Evolutionary conservation across 2,888 invertebrate genomes (phyloP), one percentile per base, ranked within the genome.

Genomic region (Strigamia maritima): DNA sequence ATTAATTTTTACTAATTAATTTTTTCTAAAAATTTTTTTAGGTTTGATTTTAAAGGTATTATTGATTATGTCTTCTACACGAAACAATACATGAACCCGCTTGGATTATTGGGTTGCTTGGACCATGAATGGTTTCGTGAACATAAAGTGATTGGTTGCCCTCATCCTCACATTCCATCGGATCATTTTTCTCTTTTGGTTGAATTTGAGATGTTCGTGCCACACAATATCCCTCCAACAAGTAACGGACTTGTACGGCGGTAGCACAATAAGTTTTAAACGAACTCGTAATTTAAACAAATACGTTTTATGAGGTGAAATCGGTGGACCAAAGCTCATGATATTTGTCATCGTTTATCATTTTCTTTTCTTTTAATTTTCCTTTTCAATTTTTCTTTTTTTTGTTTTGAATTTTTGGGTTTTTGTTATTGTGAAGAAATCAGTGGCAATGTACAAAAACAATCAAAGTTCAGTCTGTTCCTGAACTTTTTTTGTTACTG

Each of bases 31-130:
- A n/a, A 31, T 70, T 35, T 28, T 84, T 90, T 65, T 90, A 96
- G 95, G 85, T 97, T 95, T 88, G 98, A 99, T 87, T 99, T 99
- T 89, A 97, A 98, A 88, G 99, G 98, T 83, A 96, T 98, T 86
- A 99, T 99, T 86, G 99, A 99, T 89, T 99, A 99, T 90, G 97
- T 99, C 87, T 98, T 99, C 90, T 97, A 95, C 87, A 95, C 97
- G 82, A 94, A 95, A 86, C 93, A 94, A 86, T 93, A 94, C 85
- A 95, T 99, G 94, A 94, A 93, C 84, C 94, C 97, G 31, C 89
- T 98, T 80, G 98, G 98, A 80, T 90, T 98, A 79, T 89, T 99
- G 79, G 99, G 99, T 0, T 96, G 98, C 0, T 89, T 98, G 80
- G 97, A 97, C 81, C 91, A 92, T 83, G 94, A 95, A 81, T 86